These are phyloP conservation scores for Thomomys bottae DNA, from an alignment of 2,113 vertebrate genomes.

Conservation along the genomic window DNA sequence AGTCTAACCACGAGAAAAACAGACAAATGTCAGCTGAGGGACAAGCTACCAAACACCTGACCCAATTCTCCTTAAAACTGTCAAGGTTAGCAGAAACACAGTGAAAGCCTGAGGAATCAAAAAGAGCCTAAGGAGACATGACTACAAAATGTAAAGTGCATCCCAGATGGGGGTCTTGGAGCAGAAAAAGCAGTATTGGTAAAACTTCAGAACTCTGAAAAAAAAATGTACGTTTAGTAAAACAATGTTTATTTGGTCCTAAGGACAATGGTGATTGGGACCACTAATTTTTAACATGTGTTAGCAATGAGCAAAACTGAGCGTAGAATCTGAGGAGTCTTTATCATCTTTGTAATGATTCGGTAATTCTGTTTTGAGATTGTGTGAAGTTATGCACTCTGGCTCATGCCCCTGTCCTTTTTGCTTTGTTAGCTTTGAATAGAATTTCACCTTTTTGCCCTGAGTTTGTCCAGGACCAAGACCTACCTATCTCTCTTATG, in stretches of 20 bases:
- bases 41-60: background rate
- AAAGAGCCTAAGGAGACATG: background rate
- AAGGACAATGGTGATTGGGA: background rate
- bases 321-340: background rate
- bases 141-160: background rate
- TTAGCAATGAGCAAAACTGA: background rate
- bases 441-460: too few relatives aligned
- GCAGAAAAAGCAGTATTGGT: background rate
- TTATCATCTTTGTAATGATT: background rate
- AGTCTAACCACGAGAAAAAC: background rate
- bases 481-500: too few relatives aligned
- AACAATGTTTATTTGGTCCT: background rate
- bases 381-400: too few relatives aligned
- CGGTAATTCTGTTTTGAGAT: background rate
- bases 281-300: background rate
- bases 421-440: too few relatives aligned
- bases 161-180: background rate
- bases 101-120: background rate
- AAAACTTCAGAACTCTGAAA: background rate
- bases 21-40: slow-evolving; percentile 27
- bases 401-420: too few relatives aligned
- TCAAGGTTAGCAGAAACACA: background rate
- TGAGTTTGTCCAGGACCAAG: too few relatives aligned
- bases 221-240: background rate
- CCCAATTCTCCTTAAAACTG: background rate